phyloP scores from a whole-genome alignment of 2,888 invertebrate genomes.

The Kryphioiulus occultus region DNA sequence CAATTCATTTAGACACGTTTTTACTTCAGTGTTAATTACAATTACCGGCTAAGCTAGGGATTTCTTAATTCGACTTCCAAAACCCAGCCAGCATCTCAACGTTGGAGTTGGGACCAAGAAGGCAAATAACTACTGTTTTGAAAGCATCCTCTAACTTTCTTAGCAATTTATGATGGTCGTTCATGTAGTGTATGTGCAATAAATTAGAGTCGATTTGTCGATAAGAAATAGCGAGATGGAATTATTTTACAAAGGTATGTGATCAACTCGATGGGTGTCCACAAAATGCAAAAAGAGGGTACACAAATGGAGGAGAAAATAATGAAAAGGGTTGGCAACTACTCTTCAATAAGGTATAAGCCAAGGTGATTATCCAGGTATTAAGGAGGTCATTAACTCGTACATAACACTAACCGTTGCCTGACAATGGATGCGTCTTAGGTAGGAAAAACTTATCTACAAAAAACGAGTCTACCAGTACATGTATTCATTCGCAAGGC shows the following conservation, averaged over 20 bases:
- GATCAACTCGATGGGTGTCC: neutral
- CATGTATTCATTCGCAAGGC: constrained; percentile 28
- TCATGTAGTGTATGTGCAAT: neutral
- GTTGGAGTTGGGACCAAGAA: neutral
- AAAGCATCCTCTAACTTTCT: neutral
- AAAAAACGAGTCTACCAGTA: neutral
- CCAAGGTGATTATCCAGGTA: constrained; percentile 36
- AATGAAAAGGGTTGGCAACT: constrained; percentile 11
- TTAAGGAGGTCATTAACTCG: constrained; percentile 40
- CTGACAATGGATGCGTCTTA: constrained; percentile 36
- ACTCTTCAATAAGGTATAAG: neutral
- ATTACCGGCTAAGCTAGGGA: neutral
- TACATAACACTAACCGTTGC: constrained; percentile 15
- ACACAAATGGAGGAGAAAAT: neutral
- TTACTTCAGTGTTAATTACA: constrained; percentile 10
- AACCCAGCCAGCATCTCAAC: neutral
- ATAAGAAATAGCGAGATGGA: neutral
- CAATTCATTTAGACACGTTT: neutral
- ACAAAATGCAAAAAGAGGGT: neutral
- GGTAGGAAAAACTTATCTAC: neutral
- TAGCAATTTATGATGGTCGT: neutral
- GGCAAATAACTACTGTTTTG: neutral
- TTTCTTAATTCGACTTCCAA: neutral
- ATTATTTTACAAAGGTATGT: constrained; percentile 14
- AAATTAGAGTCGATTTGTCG: neutral